Conservation (phyloP, 2,888 invertebrate species). For the Drosophila phalerata region DNA sequence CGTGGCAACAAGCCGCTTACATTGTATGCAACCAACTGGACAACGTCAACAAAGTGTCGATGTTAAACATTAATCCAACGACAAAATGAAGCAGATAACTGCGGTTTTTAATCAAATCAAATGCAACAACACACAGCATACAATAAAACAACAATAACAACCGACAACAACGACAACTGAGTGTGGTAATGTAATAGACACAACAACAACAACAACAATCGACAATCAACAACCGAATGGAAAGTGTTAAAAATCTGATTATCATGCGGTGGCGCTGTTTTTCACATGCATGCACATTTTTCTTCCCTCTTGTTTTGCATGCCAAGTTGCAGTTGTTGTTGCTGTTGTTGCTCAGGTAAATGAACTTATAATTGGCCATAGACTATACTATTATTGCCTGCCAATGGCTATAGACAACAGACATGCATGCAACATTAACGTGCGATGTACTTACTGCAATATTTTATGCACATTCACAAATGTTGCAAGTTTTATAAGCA, state of each 20-base stretch:
- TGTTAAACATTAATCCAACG: constrained; percentile 69
- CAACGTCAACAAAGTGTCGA: constrained; percentile 66
- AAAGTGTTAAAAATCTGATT: constrained; percentile 81
- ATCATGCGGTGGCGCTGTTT: constrained; percentile 78
- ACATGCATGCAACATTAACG: constrained; percentile 25
- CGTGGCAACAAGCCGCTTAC: constrained; percentile 58
- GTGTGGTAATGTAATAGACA: constrained; percentile 59
- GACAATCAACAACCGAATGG: constrained; percentile 64
- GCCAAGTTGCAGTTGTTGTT: constrained; percentile 37
- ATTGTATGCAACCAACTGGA: constrained; percentile 40
- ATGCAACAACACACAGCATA: constrained; percentile 51
- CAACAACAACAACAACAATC: constrained; percentile 29
- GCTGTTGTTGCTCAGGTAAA: constrained; percentile 61
- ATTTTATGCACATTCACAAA: constrained; percentile 14
- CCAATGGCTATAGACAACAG: constrained; percentile 9
- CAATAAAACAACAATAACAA: constrained; percentile 11
- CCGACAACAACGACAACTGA: constrained; percentile 24
- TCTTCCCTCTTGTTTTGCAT: constrained; percentile 73
- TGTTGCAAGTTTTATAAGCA: constrained; percentile 11
- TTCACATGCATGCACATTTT: constrained; percentile 74
- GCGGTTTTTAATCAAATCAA: constrained; percentile 81
- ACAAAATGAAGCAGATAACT: constrained; percentile 79
- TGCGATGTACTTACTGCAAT: constrained; percentile 21
- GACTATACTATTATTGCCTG: constrained; percentile 43
- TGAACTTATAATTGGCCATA: constrained; percentile 79